Evolutionary conservation across 2,113 vertebrate species (phyloP).

Genomic region (Tringa solitaria): DNA sequence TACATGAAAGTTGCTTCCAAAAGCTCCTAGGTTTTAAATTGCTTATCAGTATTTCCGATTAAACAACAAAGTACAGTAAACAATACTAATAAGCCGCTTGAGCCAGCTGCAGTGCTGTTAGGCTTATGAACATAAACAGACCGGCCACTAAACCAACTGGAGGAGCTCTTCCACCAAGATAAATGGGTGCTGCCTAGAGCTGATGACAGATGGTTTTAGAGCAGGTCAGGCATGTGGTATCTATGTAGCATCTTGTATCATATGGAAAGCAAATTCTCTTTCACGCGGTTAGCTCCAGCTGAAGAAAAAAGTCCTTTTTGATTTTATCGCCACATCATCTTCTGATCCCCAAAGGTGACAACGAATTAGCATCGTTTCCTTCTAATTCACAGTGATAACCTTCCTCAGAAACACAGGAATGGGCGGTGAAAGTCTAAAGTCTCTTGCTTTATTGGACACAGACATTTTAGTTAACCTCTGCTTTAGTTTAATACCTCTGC

Average conservation of each 20-base stretch:
- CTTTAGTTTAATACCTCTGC: not conserved
- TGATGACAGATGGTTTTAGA: slow-evolving; percentile 53
- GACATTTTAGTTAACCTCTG: not conserved
- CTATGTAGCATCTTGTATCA: slow-evolving; percentile 7
- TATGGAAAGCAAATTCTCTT: slow-evolving; percentile 40
- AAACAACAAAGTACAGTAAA: not conserved
- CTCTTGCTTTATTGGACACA: not conserved
- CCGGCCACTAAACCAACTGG: not conserved
- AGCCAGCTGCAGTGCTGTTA: not conserved
- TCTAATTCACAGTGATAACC: not conserved
- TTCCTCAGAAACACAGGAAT: not conserved
- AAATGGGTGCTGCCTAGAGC: not conserved
- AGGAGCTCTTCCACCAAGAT: slow-evolving; percentile 6
- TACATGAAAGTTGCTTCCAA: not conserved
- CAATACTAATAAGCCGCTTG: not conserved
- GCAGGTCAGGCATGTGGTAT: slow-evolving; percentile 32
- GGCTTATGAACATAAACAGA: not conserved
- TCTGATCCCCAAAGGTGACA: slow-evolving; percentile 26
- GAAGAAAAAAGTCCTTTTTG: not conserved
- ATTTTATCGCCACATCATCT: not conserved
- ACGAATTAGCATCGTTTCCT: not conserved
- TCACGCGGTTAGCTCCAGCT: not conserved
- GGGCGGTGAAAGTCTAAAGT: not conserved
- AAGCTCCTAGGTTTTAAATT: not conserved
- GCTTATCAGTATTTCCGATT: not conserved